These are phyloP conservation scores for Marisa cornuarietis DNA, from an alignment of 1,140 invertebrate genomes.

Conservation along the genomic window DNA sequence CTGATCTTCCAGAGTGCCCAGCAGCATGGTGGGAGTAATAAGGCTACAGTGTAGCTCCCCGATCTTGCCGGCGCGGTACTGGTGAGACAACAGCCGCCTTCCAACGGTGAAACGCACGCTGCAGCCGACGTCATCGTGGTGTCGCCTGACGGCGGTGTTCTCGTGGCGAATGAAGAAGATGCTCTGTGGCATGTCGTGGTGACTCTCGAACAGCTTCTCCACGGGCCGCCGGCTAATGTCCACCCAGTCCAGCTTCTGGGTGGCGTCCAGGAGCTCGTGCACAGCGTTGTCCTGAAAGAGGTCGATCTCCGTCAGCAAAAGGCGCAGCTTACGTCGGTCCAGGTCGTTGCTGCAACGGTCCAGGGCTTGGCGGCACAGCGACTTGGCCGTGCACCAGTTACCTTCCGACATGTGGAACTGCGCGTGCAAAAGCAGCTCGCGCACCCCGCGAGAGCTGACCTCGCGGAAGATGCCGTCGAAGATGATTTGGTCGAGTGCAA, in stretches of 20 bases:
- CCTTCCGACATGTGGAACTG: constrained; percentile 32
- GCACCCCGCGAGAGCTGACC: constrained; percentile 33
- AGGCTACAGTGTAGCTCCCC: constrained; percentile 48
- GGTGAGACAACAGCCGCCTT: constrained; percentile 42
- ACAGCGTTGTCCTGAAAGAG: constrained; percentile 34
- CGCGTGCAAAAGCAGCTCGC: constrained; percentile 35
- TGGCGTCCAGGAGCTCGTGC: constrained; percentile 6
- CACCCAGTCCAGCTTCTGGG: constrained; percentile 35
- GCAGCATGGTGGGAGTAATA: constrained; percentile 40
- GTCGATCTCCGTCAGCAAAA: constrained; percentile 38
- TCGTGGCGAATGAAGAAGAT: constrained; percentile 38
- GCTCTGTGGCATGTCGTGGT: constrained; percentile 45
- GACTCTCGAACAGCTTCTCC: constrained; percentile 39
- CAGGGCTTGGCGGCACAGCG: constrained; percentile 25
- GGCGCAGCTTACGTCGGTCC: constrained; percentile 35
- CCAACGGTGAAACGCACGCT: constrained; percentile 30
- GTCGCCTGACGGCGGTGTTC: background rate
- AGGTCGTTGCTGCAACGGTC: constrained; percentile 26
- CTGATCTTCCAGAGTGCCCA: constrained; percentile 40
- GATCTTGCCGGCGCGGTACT: constrained; percentile 43
- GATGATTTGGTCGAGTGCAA: too few species aligned
- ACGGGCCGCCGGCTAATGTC: constrained; percentile 24
- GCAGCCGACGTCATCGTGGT: background rate
- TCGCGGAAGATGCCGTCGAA: constrained; percentile 48
- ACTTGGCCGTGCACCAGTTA: constrained; percentile 37